These are phyloP conservation scores for Lasioglossum oenotherae DNA, from an alignment of 2,888 invertebrate species.

Conservation along the genomic window DNA sequence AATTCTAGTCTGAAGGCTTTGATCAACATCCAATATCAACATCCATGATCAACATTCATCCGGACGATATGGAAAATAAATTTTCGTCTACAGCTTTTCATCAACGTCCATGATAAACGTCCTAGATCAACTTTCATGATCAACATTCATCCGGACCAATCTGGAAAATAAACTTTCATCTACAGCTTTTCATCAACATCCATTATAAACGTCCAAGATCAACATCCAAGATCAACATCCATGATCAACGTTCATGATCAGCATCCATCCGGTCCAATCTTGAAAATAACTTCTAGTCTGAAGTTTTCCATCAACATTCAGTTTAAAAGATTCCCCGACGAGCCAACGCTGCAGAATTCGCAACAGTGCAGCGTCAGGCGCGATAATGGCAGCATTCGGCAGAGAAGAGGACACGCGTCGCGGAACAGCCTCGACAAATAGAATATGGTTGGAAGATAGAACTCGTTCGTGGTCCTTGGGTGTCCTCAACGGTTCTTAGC, in stretches of 20 bases:
- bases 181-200: no score
- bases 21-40: no score
- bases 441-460: conserved; percentile 35
- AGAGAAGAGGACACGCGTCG: conserved; percentile 5
- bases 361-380: background rate
- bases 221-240: no score
- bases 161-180: background rate
- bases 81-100: no score
- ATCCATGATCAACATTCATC: no score
- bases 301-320: background rate
- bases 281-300: accelerated
- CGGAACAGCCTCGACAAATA: conserved; percentile 32
- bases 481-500: conserved; percentile 56
- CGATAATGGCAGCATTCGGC: background rate
- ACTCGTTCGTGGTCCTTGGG: conserved; percentile 53
- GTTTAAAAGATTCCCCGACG: background rate
- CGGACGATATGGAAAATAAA: no score
- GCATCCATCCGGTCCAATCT: no score
- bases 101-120: no score
- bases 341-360: background rate
- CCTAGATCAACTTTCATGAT: no score
- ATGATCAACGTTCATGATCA: no score
- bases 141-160: no score
- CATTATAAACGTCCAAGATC: no score
- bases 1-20: accelerated